Base-by-base conservation (phyloP, 1,140 invertebrate genomes). In the Drosophila aff. region DNA sequence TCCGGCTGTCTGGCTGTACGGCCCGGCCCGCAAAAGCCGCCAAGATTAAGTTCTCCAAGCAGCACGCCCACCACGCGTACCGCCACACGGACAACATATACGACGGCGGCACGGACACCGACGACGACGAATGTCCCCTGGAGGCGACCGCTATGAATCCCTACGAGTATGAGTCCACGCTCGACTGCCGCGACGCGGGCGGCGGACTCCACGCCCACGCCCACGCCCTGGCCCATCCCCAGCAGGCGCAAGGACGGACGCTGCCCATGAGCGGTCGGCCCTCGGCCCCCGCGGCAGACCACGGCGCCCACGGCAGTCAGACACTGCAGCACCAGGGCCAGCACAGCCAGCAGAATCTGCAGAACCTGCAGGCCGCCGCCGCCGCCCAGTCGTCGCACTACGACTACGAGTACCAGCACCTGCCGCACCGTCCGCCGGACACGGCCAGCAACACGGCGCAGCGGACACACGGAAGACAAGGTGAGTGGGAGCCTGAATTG, bases 11-110 rank as follows among this genome's bases (percentile, higher is more conserved):
- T 78, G 84, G 84, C 84, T 73, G 52, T 55, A 57, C 53, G 53
- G 53, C 53, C 72, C 50, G 79, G 79, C 83, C 82, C 76, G 60
- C 67, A 83, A 92, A 92, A 92, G 80, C 86, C 91, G 86, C 82
- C 91, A 92, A 92, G 82, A 92, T 92, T 92, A 92, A 92, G 91
- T 92, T 92, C 91, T 92, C 91, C 80, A 92, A 92, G 91, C 91
- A 92, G 79, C 85, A 89, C 75, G 74, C 84, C 40, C 90, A 90
- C 64, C 90, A 92, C 82, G 91, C 91, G 79, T 92, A 91, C 91
- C 91, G 91, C 79, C 91, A 92, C 78, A 90, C 91, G 83, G 91
- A 92, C 84, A 92, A 91, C 76, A 85, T 92, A 82, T 92, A 92
- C 91, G 91, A 92, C 91, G 91, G 91, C 89, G 91, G 91, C 91